These are phyloP conservation scores for Unio delphinus DNA, from an alignment of 2,888 invertebrate genomes.

Conservation along the genomic window DNA sequence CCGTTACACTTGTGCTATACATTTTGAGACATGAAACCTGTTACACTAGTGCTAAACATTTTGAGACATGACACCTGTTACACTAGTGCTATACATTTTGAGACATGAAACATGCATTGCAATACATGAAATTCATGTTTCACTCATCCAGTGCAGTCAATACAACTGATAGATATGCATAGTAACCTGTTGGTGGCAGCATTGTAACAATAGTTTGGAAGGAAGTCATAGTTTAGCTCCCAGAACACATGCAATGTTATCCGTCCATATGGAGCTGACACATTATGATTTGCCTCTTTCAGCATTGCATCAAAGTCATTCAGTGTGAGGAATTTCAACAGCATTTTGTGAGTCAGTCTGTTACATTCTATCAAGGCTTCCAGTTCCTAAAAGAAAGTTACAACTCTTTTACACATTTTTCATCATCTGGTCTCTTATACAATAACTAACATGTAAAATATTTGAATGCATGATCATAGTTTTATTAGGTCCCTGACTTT, in stretches of 20 bases:
- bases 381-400: slow-evolving; percentile 80
- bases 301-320: slow-evolving; percentile 97
- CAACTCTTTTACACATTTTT: neutral
- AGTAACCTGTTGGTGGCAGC: slow-evolving; percentile 94
- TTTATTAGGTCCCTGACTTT: too few relatives aligned
- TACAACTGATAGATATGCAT: neutral
- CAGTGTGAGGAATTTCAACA: slow-evolving; percentile 88
- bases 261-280: slow-evolving; percentile 95
- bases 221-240: slow-evolving; percentile 97
- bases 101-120: too few relatives aligned
- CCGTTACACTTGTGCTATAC: too few relatives aligned
- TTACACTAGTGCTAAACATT: too few relatives aligned
- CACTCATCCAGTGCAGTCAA: neutral
- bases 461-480: too few relatives aligned
- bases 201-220: slow-evolving; percentile 98
- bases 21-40: too few relatives aligned
- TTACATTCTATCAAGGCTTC: slow-evolving; percentile 95
- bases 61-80: too few relatives aligned
- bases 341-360: slow-evolving; percentile 92
- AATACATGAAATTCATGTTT: neutral
- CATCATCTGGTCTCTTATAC: too few relatives aligned
- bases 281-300: slow-evolving; percentile 97
- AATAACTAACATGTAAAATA: too few relatives aligned
- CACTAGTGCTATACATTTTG: too few relatives aligned
- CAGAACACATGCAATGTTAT: slow-evolving; percentile 98